Percentiles rank a stretch among this genome's conserved stretches.
Evolutionary conservation across 1,140 invertebrate species (phyloP).

Genomic region (Cotesia chilonis): DNA sequence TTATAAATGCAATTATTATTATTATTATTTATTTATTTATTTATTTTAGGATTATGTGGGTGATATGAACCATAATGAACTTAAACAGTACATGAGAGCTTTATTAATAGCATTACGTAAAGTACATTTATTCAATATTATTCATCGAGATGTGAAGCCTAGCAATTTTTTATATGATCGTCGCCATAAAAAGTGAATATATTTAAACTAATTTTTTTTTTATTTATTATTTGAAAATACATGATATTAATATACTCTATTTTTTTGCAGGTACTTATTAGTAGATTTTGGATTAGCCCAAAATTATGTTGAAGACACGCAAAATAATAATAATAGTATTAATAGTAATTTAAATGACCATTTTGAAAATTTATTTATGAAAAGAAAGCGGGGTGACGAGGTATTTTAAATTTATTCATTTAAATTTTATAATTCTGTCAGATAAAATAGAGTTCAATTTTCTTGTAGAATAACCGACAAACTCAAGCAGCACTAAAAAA

Average conservation of each 20-base stretch:
- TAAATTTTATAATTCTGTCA: not conserved
- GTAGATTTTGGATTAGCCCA: slow-evolving; percentile 93
- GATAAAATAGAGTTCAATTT: slow-evolving; percentile 23
- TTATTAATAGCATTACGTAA: slow-evolving; percentile 79
- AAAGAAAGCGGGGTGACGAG: slow-evolving; percentile 56
- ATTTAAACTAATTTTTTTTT: slow-evolving; percentile 24
- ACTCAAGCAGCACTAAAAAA: slow-evolving; percentile 45
- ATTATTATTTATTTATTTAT: too few relatives aligned
- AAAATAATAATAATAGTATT: slow-evolving; percentile 28
- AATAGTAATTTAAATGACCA: slow-evolving; percentile 26
- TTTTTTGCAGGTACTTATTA: slow-evolving; percentile 71
- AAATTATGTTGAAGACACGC: slow-evolving; percentile 53
- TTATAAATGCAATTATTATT: too few relatives aligned
- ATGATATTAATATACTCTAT: not conserved
- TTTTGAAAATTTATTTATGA: slow-evolving; percentile 35
- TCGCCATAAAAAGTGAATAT: slow-evolving; percentile 73
- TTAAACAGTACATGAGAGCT: slow-evolving; percentile 83
- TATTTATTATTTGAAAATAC: too few relatives aligned
- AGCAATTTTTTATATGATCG: slow-evolving; percentile 91
- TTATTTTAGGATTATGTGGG: slow-evolving; percentile 77
- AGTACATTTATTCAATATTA: slow-evolving; percentile 86
- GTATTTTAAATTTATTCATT: slow-evolving; percentile 41
- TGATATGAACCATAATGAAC: slow-evolving; percentile 76
- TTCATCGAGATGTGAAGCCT: slow-evolving; percentile 94
- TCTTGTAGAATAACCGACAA: slow-evolving; percentile 52